Evolutionary conservation across 2,113 vertebrate species (phyloP).

Genomic region (Pygoscelis antarcticus): DNA sequence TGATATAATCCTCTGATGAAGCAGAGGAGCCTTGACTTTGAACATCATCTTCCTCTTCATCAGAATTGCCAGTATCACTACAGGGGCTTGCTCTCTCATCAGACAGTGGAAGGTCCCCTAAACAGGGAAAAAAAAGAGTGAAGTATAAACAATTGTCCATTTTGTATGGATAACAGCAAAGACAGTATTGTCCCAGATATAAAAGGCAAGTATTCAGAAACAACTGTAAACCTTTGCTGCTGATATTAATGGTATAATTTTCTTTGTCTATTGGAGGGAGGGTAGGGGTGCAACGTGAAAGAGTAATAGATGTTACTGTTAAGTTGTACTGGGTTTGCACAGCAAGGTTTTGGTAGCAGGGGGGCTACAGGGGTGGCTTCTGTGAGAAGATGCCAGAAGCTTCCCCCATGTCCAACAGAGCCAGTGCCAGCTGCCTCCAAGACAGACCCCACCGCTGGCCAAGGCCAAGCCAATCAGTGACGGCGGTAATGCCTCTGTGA

Average conservation of each 20-base stretch:
- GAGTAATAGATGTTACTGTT: neutral
- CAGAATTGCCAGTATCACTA: neutral
- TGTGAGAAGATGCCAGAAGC: too few relatives aligned
- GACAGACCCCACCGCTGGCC: too few relatives aligned
- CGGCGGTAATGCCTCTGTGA: too few relatives aligned
- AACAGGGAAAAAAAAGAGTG: neutral
- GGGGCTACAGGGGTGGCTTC: too few relatives aligned
- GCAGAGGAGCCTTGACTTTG: slow-evolving; percentile 88
- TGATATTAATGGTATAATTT: too few relatives aligned
- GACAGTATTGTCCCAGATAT: too few relatives aligned
- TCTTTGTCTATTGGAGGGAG: neutral
- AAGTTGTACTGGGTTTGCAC: neutral
- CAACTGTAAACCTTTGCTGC: neutral
- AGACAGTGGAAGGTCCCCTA: slow-evolving; percentile 47
- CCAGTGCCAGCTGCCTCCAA: too few relatives aligned
- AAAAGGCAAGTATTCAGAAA: neutral
- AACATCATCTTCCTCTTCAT: slow-evolving; percentile 76
- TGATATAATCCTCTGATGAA: slow-evolving; percentile 94
- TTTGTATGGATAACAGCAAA: neutral
- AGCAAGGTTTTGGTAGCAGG: too few relatives aligned
- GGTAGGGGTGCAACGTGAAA: neutral
- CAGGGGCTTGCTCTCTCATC: neutral
- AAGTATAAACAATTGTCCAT: slow-evolving; percentile 20
- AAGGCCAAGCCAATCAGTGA: too few relatives aligned
- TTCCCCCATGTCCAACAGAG: too few relatives aligned